These are phyloP conservation scores for Nomada flava DNA, from an alignment of 2,888 invertebrate species.

Conservation along the genomic window DNA sequence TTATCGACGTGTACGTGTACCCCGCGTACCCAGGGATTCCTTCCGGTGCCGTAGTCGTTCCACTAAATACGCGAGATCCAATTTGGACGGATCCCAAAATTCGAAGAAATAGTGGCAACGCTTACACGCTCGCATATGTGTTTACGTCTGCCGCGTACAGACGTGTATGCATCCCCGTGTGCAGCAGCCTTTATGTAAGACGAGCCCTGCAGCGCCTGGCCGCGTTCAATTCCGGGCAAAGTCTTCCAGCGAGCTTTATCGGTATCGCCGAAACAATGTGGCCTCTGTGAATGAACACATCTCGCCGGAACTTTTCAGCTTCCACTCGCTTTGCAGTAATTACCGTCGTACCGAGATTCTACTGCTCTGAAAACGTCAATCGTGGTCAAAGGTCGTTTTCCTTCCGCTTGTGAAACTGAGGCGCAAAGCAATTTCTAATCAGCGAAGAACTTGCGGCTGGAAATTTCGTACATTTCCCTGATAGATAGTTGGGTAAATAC, in stretches of 20 bases:
- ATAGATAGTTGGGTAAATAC: slow-evolving; percentile 33
- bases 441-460: slow-evolving; percentile 4
- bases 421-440: background rate
- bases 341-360: background rate
- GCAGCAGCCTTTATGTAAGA: slow-evolving; percentile 38
- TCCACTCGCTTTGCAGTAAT: slow-evolving; percentile 14
- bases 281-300: background rate
- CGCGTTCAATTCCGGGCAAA: slow-evolving; percentile 53
- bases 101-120: slow-evolving; percentile 63
- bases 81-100: slow-evolving; percentile 73
- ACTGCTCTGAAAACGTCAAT: background rate
- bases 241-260: slow-evolving; percentile 22
- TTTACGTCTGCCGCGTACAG: background rate
- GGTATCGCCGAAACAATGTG: slow-evolving; percentile 16
- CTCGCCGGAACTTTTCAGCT: background rate
- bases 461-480: slow-evolving; percentile 26
- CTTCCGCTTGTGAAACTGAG: too few species aligned
- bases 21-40: slow-evolving; percentile 34
- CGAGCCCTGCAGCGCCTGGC: slow-evolving; percentile 22
- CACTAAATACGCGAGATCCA: slow-evolving; percentile 72
- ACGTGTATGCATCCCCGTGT: background rate
- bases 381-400: background rate
- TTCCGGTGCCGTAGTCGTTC: slow-evolving; percentile 53
- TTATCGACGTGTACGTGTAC: slow-evolving; percentile 26
- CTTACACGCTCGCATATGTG: background rate